Percentiles rank a stretch among this genome's conserved stretches.
phyloP scores from a whole-genome alignment of 2,888 invertebrate species.

The Dermolepida albohirtum region DNA sequence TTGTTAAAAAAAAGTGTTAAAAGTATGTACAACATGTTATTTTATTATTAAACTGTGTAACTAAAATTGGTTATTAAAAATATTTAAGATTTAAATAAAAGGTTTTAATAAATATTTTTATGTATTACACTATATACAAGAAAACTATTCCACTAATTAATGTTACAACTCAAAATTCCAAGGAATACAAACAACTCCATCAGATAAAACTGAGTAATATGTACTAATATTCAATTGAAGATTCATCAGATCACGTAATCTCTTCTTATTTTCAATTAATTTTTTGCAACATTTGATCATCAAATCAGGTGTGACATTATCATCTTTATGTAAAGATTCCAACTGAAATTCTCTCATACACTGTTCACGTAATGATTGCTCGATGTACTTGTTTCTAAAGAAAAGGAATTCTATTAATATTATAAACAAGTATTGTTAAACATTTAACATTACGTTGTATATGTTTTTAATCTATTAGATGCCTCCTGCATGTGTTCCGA shows the following conservation, averaged over 20 bases:
- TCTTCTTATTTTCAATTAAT: slow-evolving; percentile 69
- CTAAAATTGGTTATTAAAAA: no score
- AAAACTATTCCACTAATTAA: slow-evolving; percentile 2
- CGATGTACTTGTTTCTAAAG: slow-evolving; percentile 82
- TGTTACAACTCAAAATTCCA: slow-evolving; percentile 77
- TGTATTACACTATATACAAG: no score
- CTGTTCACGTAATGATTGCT: slow-evolving; percentile 77
- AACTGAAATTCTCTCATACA: slow-evolving; percentile 77
- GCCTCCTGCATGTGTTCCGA: slow-evolving; percentile 82
- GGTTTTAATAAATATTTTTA: no score
- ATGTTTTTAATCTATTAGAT: slow-evolving; percentile 76
- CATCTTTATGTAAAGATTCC: slow-evolving; percentile 85
- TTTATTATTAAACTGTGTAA: no score
- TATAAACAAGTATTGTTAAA: slow-evolving; percentile 8
- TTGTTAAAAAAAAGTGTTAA: no score
- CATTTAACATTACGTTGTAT: slow-evolving; percentile 72
- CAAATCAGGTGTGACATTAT: slow-evolving; percentile 87
- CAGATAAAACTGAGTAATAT: slow-evolving; percentile 91
- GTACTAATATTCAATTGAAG: slow-evolving; percentile 85
- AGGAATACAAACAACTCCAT: slow-evolving; percentile 92
- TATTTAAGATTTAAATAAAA: no score
- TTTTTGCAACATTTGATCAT: slow-evolving; percentile 89
- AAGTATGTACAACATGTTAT: no score
- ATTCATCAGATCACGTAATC: slow-evolving; percentile 70
- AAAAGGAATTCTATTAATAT: not conserved